Conservation (phyloP, 2,797 vertebrate genomes). For the Vireo griseus region DNA sequence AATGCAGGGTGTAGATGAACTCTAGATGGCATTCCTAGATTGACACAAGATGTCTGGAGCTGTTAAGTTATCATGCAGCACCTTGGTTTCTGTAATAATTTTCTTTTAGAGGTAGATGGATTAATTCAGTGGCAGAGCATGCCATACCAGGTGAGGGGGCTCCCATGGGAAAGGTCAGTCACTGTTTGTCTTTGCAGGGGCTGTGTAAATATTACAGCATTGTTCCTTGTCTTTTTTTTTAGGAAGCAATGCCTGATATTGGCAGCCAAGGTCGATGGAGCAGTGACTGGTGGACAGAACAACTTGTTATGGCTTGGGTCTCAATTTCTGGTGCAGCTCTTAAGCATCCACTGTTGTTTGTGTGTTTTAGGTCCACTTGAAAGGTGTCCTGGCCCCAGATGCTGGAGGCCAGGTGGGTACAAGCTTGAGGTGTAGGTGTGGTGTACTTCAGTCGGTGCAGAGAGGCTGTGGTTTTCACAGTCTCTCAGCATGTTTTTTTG, state of each 20-base stretch:
- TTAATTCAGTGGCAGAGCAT: background rate
- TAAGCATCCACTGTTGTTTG: no score
- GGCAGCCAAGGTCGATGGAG: no score
- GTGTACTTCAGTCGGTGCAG: rapidly evolving
- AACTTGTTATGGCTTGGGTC: no score
- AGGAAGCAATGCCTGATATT: background rate
- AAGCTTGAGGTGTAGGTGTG: background rate
- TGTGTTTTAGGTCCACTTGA: background rate
- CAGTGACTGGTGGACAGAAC: rapidly evolving
- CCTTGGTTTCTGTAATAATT: background rate
- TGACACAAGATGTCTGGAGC: background rate
- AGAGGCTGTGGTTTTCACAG: background rate
- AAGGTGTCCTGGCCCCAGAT: background rate
- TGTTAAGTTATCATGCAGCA: background rate
- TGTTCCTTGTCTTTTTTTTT: background rate
- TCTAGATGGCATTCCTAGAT: background rate
- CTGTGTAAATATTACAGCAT: background rate
- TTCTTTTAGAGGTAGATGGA: background rate
- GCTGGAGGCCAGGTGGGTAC: no score
- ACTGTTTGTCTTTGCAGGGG: background rate
- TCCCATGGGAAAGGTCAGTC: background rate
- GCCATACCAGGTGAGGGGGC: background rate
- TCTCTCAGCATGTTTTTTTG: background rate
- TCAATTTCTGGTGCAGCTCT: background rate
- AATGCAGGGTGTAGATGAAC: background rate